Conservation (phyloP, 2,797 vertebrate species). For the Triplophysa bombifrons region DNA sequence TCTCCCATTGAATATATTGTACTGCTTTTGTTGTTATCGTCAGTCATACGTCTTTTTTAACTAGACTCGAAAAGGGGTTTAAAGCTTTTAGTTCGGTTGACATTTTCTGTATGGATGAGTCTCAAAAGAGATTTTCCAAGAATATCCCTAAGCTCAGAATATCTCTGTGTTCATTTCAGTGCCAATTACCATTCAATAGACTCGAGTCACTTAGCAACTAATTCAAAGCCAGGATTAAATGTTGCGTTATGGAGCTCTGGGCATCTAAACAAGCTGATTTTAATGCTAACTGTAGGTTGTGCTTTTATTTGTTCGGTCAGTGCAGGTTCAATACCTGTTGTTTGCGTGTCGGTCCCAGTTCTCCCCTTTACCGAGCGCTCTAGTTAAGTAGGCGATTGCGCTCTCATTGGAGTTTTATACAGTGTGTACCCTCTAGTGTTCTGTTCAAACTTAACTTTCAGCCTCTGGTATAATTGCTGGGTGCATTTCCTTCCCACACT, state of each 20-base stretch:
- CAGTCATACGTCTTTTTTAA: background rate
- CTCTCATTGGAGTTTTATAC: slow-evolving; percentile 43
- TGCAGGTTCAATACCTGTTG: slow-evolving; percentile 19
- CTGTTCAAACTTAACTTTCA: slow-evolving; percentile 47
- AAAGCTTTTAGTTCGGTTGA: slow-evolving; percentile 23
- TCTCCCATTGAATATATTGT: background rate
- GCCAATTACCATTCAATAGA: slow-evolving; percentile 35
- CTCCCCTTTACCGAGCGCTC: slow-evolving; percentile 21
- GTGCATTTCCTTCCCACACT: slow-evolving; percentile 48
- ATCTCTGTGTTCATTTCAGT: slow-evolving; percentile 21
- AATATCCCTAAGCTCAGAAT: slow-evolving; percentile 11
- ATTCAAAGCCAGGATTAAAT: slow-evolving; percentile 32
- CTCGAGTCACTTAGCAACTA: slow-evolving; percentile 14
- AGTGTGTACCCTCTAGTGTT: slow-evolving; percentile 35
- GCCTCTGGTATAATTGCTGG: slow-evolving; percentile 50
- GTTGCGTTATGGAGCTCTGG: background rate
- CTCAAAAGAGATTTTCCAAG: slow-evolving; percentile 10
- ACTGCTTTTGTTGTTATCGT: background rate
- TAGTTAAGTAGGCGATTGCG: slow-evolving; percentile 42
- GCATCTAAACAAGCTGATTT: slow-evolving; percentile 13
- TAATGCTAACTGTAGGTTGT: background rate
- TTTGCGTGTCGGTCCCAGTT: slow-evolving; percentile 21
- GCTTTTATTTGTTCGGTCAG: slow-evolving; percentile 16
- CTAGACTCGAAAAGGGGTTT: background rate
- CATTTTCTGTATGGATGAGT: background rate